phyloP scores from a whole-genome alignment of 2,888 invertebrate species.

The Fragum fragum region DNA sequence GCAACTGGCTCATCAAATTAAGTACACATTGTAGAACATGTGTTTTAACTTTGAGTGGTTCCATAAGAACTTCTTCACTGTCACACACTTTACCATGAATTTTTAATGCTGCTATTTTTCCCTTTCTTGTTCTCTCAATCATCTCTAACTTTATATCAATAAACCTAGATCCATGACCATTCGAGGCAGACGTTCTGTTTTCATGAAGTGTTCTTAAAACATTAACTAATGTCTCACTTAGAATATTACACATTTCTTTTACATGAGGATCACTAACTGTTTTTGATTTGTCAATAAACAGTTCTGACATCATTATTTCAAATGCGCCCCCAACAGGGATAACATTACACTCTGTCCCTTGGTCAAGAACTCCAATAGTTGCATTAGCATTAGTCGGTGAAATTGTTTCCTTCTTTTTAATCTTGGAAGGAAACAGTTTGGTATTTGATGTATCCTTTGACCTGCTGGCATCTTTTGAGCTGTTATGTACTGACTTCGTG shows the following conservation, averaged over 20 bases:
- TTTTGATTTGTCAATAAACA: conserved; percentile 39
- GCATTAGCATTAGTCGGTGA: no score
- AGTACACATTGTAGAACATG: conserved; percentile 67
- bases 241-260: conserved; percentile 33
- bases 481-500: no score
- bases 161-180: conserved; percentile 19
- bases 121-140: conserved; percentile 18
- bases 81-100: conserved; percentile 42
- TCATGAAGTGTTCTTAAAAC: conserved; percentile 41
- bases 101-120: conserved; percentile 39
- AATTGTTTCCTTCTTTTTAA: no score
- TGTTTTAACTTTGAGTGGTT: conserved; percentile 71
- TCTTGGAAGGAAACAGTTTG: no score
- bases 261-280: conserved; percentile 33
- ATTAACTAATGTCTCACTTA: conserved; percentile 37
- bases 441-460: no score
- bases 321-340: conserved; percentile 67
- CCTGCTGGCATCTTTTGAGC: no score
- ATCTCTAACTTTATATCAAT: conserved; percentile 30
- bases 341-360: not conserved
- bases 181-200: conserved; percentile 4
- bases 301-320: conserved; percentile 63
- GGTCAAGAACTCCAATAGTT: not conserved
- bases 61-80: conserved; percentile 54
- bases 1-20: conserved; percentile 67